Evolutionary conservation across 2,888 invertebrate species (phyloP), one percentile per base, ranked within the genome.

Genomic region (Euphydryas editha): DNA sequence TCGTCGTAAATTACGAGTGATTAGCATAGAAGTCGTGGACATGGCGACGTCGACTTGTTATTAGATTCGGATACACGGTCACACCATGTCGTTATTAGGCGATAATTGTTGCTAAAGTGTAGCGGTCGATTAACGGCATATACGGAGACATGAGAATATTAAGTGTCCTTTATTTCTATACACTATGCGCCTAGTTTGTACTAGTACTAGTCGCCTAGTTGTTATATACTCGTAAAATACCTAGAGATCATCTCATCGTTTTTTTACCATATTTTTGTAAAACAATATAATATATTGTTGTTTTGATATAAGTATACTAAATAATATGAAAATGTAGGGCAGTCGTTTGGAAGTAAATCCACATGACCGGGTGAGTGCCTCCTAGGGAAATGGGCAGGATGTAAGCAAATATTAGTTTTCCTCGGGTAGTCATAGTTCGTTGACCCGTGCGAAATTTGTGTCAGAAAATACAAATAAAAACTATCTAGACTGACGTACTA

Each of bases 91-190:
- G 85, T 87, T 90, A 89, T 89, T 88, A 88, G 86, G 83, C 84
- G 84, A 88, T 91, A 91, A 92, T 92, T 90, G 88, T 88, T 83
- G 76, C 80, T 80, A 78, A 85, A 85, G 80, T 86, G 87, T 87
- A 85, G 86, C 87, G 89, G 86, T 84, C 90, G 90, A 89, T 91
- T 90, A 91, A 92, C 90, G 91, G 91, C 86, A 82, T 84, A 78
- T 79, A 77, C 73, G 73, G 74, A 71, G 73, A 72, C 81, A 75
- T 76, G 77, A 79, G 82, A 87, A 86, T 86, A 87, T 81, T 85
- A 87, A 90, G 78, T 58, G 20, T 17, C 10, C n/a, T 36, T 13
- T 54, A 36, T 20, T 20, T 21, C 47, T n/a, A 24, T 39, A 30
- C 21, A 56, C 42, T 21, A 24, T 18, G 20, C 39, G 20, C 60